Percentiles rank a stretch among this genome's conserved stretches.
Conservation (phyloP, 1,140 invertebrate genomes). For the Stegodyphus dumicola region DNA sequence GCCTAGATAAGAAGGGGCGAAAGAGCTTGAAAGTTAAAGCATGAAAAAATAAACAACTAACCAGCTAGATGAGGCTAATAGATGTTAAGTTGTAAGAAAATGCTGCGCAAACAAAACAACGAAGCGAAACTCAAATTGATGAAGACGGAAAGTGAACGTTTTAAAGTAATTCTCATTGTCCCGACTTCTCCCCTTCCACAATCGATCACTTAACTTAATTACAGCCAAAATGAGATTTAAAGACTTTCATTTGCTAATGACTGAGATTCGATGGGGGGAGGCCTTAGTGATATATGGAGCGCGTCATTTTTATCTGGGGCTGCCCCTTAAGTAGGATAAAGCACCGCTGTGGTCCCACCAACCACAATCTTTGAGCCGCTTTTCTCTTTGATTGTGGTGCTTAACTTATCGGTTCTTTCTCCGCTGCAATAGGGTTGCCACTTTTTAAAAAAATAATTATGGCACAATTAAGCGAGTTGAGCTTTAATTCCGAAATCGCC, state of each 20-base stretch:
- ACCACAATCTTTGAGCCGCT: slow-evolving; percentile 22
- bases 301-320: slow-evolving; percentile 58
- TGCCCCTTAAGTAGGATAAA: slow-evolving; percentile 54
- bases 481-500: not conserved
- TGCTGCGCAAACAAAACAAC: not conserved
- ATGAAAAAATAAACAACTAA: slow-evolving; percentile 5
- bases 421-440: slow-evolving; percentile 13
- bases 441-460: slow-evolving; percentile 15
- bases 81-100: not conserved
- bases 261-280: slow-evolving; percentile 2
- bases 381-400: not conserved
- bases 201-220: slow-evolving; percentile 57
- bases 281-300: slow-evolving; percentile 44
- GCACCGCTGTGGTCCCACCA: slow-evolving; percentile 49
- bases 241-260: slow-evolving; percentile 39
- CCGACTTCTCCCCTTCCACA: not conserved
- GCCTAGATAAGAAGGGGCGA: not conserved
- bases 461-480: slow-evolving; percentile 28
- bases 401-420: not conserved
- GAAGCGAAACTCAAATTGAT: slow-evolving; percentile 6
- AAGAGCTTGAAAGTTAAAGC: not conserved
- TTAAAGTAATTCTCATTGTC: slow-evolving; percentile 11
- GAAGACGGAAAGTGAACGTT: slow-evolving; percentile 1
- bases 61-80: slow-evolving; percentile 1
- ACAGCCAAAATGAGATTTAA: slow-evolving; percentile 55